Conservation (phyloP, 2,113 vertebrate genomes). For the Grus americana region DNA sequence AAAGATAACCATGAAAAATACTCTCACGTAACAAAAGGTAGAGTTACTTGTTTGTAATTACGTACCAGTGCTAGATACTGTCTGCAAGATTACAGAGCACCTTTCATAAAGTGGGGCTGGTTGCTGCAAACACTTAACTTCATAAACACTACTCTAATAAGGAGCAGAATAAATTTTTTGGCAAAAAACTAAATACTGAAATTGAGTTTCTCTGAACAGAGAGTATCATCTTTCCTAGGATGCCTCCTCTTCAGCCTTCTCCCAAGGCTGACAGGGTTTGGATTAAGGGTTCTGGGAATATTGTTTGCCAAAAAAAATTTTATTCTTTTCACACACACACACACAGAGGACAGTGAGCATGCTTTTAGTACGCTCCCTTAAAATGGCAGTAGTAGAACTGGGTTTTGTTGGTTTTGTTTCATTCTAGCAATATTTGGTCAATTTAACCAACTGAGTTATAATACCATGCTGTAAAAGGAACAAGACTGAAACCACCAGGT, state of each 20-base stretch:
- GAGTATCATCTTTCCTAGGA: background rate
- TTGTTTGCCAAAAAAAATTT: background rate
- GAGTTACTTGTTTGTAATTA: background rate
- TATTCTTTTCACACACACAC: too few relatives aligned
- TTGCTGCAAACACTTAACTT: background rate
- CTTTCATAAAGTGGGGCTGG: background rate
- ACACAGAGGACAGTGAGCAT: background rate
- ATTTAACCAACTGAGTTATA: background rate
- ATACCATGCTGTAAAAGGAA: background rate
- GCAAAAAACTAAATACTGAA: background rate
- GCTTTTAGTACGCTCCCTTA: background rate
- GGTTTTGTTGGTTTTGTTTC: background rate
- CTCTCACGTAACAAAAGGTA: background rate
- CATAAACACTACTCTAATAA: background rate
- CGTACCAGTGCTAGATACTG: background rate
- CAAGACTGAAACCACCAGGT: background rate
- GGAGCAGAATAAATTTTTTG: background rate
- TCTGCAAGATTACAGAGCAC: background rate
- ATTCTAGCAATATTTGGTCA: background rate
- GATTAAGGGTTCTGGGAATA: background rate
- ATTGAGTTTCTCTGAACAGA: background rate
- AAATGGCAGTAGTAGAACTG: background rate
- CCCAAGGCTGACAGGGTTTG: background rate
- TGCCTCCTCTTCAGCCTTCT: background rate
- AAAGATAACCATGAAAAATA: background rate